phyloP scores from a whole-genome alignment of 2,888 invertebrate species.

The Nasonovia ribisnigri region DNA sequence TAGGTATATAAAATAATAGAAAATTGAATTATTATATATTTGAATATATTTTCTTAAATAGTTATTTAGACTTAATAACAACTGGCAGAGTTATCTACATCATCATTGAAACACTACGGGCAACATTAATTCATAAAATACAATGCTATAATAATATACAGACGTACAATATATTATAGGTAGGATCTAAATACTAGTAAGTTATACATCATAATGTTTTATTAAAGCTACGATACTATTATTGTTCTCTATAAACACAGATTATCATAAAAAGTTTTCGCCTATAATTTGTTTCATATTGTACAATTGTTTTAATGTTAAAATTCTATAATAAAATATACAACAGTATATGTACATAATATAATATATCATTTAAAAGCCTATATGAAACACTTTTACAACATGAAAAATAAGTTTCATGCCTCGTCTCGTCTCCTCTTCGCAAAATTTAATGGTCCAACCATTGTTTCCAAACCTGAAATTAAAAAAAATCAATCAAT shows the following conservation, averaged over 20 bases:
- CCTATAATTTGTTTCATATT: not conserved
- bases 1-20: not conserved
- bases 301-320: not conserved
- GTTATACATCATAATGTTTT: not conserved
- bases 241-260: conserved; percentile 16
- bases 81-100: not conserved
- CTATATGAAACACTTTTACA: not conserved
- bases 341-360: not conserved
- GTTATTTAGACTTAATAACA: conserved; percentile 3
- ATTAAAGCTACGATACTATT: not conserved
- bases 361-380: conserved; percentile 3
- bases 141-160: not conserved
- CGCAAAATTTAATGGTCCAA: conserved; percentile 47
- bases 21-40: not conserved
- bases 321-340: not conserved
- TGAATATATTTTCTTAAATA: conserved; percentile 15
- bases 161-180: not conserved
- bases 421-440: conserved; percentile 61
- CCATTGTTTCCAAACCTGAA: conserved; percentile 63
- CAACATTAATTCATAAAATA: not conserved
- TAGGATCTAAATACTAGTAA: not conserved
- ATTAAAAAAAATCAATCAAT: not conserved
- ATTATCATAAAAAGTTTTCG: not conserved
- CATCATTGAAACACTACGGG: not conserved
- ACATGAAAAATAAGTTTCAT: not conserved